Evolutionary conservation across 1,140 invertebrate genomes (phyloP).

Genomic region (Belonocnema kinseyi): DNA sequence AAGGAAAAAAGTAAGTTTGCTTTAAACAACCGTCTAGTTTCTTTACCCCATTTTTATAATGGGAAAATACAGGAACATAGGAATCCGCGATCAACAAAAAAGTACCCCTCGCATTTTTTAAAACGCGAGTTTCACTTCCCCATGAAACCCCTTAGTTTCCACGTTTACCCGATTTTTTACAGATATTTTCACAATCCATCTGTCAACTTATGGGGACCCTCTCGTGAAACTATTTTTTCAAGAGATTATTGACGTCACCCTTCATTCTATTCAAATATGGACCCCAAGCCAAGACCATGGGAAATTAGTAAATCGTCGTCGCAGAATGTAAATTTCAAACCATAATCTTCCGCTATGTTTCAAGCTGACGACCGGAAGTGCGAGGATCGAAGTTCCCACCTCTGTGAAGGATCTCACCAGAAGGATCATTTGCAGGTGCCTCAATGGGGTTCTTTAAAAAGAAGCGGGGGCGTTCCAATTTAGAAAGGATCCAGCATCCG

Average conservation of each 20-base stretch:
- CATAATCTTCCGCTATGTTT: not conserved
- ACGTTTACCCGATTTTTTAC: not conserved
- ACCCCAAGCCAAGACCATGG: too few relatives aligned
- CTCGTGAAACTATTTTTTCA: conserved; percentile 1
- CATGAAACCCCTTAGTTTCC: conserved; percentile 9
- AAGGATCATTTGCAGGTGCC: conserved; percentile 15
- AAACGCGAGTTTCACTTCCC: not conserved
- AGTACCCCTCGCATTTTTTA: not conserved
- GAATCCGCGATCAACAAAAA: not conserved
- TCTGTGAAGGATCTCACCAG: not conserved
- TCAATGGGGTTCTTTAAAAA: conserved; percentile 2
- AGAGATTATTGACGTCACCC: not conserved
- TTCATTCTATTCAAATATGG: not conserved
- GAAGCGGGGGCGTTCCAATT: conserved; percentile 5
- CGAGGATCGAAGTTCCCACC: conserved; percentile 11
- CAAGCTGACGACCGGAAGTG: conserved; percentile 5
- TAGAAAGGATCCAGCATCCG: not conserved
- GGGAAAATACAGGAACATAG: not conserved
- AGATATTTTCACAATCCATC: conserved; percentile 22
- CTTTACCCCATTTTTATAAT: too few relatives aligned
- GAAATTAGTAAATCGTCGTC: not conserved
- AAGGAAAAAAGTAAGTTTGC: too few relatives aligned
- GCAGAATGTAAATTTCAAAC: not conserved
- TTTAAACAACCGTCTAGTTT: too few relatives aligned
- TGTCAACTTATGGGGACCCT: not conserved